Evolutionary conservation across 2,888 invertebrate species (phyloP).

Genomic region (Phyllotreta cruciferae): DNA sequence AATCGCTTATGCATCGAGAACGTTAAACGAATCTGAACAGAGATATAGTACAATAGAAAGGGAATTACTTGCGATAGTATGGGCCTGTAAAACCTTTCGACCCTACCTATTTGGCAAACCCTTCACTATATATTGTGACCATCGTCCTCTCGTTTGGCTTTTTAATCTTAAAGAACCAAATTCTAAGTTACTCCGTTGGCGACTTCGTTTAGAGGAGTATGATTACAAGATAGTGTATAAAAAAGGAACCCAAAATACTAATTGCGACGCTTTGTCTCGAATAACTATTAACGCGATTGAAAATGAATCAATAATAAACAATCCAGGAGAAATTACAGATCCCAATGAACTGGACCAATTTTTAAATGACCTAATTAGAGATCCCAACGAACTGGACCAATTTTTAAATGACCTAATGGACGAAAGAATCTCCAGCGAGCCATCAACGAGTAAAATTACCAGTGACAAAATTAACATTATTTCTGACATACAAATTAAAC

Average conservation of each 20-base stretch:
- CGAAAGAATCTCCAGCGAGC: too few relatives aligned
- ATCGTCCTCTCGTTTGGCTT: conserved; percentile 37
- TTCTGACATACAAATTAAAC: not conserved
- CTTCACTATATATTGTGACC: not conserved
- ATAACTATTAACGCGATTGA: conserved; percentile 18
- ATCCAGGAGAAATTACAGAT: conserved; percentile 5
- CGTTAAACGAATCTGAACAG: conserved; percentile 32
- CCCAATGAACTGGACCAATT: too few relatives aligned
- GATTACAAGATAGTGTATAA: conserved; percentile 21
- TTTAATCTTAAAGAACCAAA: conserved; percentile 28
- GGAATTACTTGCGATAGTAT: conserved; percentile 38
- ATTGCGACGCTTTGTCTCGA: conserved; percentile 14
- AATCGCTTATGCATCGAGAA: conserved; percentile 37
- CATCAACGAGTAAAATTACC: too few relatives aligned
- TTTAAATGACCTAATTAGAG: too few relatives aligned
- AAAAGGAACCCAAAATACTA: conserved; percentile 22
- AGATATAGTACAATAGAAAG: conserved; percentile 39
- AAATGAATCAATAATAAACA: conserved; percentile 16
- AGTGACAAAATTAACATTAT: conserved; percentile 4
- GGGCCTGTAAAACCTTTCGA: conserved; percentile 35
- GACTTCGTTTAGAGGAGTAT: conserved; percentile 25
- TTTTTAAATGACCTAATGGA: too few relatives aligned
- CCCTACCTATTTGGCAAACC: conserved; percentile 28
- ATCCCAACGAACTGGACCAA: too few relatives aligned
- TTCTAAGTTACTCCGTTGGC: conserved; percentile 26